Conservation (phyloP, 2,888 invertebrate genomes). For the Anoplius nigerrimus region DNA sequence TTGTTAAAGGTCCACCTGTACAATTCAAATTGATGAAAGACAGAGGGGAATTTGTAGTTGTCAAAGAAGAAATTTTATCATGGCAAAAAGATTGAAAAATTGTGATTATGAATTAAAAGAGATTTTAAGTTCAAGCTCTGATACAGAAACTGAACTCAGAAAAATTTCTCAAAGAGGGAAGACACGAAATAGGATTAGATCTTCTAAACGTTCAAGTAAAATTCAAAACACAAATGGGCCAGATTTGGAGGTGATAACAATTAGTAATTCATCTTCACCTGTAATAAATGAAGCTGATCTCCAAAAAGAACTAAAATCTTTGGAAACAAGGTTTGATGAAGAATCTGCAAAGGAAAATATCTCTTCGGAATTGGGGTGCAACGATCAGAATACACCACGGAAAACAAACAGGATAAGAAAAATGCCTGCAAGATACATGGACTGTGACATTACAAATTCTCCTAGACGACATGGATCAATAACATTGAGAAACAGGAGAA, state of each 20-base stretch:
- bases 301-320: too few relatives aligned
- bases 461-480: background rate
- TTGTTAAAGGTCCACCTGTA: slow-evolving; percentile 43
- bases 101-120: slow-evolving; percentile 11
- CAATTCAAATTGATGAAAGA: slow-evolving; percentile 37
- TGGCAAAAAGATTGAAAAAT: background rate
- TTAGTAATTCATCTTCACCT: too few relatives aligned
- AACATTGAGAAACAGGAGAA: slow-evolving; percentile 19
- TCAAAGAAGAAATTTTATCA: slow-evolving; percentile 35
- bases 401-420: slow-evolving; percentile 30
- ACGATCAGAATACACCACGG: background rate
- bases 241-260: too few relatives aligned
- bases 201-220: slow-evolving; percentile 59
- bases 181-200: slow-evolving; percentile 35
- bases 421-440: slow-evolving; percentile 24
- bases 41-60: slow-evolving; percentile 29
- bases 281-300: too few relatives aligned
- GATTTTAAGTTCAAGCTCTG: background rate
- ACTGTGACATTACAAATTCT: slow-evolving; percentile 9
- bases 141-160: background rate
- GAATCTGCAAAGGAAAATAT: background rate
- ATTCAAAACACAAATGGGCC: too few relatives aligned
- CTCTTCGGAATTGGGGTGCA: background rate
- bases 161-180: background rate
- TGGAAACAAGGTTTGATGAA: too few relatives aligned